phyloP scores from a whole-genome alignment of 2,888 invertebrate genomes.

The Idaea dimidiata region DNA sequence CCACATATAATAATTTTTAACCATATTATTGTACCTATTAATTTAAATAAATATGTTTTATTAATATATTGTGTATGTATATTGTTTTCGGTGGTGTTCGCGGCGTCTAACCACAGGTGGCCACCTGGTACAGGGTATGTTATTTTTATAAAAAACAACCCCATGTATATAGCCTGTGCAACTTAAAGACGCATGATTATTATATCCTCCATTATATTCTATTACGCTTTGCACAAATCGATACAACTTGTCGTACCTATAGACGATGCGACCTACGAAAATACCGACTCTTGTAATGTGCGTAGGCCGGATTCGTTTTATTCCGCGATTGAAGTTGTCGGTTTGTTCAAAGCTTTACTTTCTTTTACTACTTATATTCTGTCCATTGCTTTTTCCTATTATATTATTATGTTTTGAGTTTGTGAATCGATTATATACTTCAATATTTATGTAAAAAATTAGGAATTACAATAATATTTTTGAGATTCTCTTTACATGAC shows the following conservation, averaged over 20 bases:
- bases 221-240: neutral
- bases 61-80: conserved; percentile 63
- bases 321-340: neutral
- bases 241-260: neutral
- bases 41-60: conserved; percentile 31
- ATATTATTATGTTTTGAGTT: neutral
- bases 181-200: conserved; percentile 13
- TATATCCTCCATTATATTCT: neutral
- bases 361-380: neutral
- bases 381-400: neutral
- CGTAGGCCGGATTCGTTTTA: neutral
- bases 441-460: neutral
- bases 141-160: conserved; percentile 41
- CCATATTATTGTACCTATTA: conserved; percentile 26
- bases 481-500: neutral
- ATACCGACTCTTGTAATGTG: neutral
- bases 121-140: conserved; percentile 95
- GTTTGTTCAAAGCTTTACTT: neutral
- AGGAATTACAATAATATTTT: conserved; percentile 9
- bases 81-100: conserved; percentile 78
- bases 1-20: conserved; percentile 2
- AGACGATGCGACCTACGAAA: neutral
- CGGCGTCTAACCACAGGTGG: conserved; percentile 84
- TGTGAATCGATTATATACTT: neutral
- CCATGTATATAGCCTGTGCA: conserved; percentile 35